Evolutionary conservation across 1,140 invertebrate species (phyloP), one percentile per base, ranked within the genome.

Genomic region (Cyclargus thomasi): DNA sequence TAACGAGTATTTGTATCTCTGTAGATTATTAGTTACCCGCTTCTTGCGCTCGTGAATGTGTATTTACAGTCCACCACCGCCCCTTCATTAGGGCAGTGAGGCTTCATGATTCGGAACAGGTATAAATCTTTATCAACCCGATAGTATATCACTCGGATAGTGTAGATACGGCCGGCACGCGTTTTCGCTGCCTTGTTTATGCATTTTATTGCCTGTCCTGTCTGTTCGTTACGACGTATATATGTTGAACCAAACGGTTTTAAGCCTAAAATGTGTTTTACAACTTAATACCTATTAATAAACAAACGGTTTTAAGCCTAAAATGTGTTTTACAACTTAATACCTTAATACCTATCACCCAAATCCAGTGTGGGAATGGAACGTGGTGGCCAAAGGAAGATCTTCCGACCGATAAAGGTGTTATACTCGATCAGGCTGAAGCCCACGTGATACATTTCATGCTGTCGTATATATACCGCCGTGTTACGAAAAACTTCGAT

Each of bases 181-280:
- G 53, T 55, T 59, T 59, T 21, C 55, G 14, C 17, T 20, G 55
- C 55, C 18, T 59, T 59, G 55, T 59, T 59, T 59, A 59, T 59
- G 55, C 55, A 59, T 59, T 59, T 59, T 59, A 59, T 59, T 59
- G 55, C 55, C 55, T 59, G 18, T 18, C 55, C 55, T 20, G 18
- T 59, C 55, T 20, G 55, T 59, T 11, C 8, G 18, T 59, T 21
- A 20, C 18, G 6, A 11, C 20, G n/a, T 55, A 11, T 20, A 21
- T 59, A 59, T 2, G 55, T 59, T 59, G 21, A 59, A 20, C 53
- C 17, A 0, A 47, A 47, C 39, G 39, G 39, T 11, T 47, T 47
- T 16, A 16, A 11, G 14, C 10, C 39, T 47, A 47, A 47, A 47
- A 16, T 47, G 14, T 47, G 39, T 47, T 14, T 47, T 47, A 2